These are phyloP conservation scores for Leptinotarsa lineolata DNA, from an alignment of 1,140 invertebrate genomes.

Conservation along the genomic window DNA sequence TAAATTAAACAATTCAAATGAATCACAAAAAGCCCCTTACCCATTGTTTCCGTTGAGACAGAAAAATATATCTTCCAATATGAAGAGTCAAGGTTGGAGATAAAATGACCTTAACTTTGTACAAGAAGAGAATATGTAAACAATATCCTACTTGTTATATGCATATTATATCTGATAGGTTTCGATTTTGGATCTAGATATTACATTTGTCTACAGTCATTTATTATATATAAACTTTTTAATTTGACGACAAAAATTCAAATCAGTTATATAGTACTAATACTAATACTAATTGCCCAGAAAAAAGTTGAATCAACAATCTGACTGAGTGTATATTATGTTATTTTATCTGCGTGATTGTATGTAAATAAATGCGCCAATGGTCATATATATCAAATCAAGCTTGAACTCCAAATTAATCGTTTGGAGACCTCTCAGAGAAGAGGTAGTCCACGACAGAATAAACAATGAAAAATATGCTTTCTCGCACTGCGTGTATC, in stretches of 20 bases:
- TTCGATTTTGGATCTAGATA: too few species aligned
- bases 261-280: not conserved
- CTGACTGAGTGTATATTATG: not conserved
- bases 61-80: not conserved
- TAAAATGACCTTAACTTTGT: conserved; percentile 1
- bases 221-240: too few species aligned
- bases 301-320: not conserved
- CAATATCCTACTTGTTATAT: not conserved
- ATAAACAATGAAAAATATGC: conserved; percentile 12
- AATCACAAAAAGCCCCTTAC: not conserved
- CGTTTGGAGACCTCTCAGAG: conserved; percentile 13
- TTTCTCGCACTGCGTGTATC: not conserved
- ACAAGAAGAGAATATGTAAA: not conserved
- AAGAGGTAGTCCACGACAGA: conserved; percentile 7
- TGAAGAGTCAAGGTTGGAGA: not conserved
- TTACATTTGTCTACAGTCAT: too few species aligned
- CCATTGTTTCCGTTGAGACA: not conserved
- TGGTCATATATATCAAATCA: not conserved
- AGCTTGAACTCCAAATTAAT: not conserved
- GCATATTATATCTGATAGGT: not conserved
- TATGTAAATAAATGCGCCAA: not conserved
- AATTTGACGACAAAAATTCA: not conserved
- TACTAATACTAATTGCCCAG: too few species aligned
- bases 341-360: not conserved
- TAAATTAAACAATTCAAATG: not conserved